Evolutionary conservation across 1,140 invertebrate species (phyloP), one percentile per base, ranked within the genome.

Genomic region (Sinonovacula constricta): DNA sequence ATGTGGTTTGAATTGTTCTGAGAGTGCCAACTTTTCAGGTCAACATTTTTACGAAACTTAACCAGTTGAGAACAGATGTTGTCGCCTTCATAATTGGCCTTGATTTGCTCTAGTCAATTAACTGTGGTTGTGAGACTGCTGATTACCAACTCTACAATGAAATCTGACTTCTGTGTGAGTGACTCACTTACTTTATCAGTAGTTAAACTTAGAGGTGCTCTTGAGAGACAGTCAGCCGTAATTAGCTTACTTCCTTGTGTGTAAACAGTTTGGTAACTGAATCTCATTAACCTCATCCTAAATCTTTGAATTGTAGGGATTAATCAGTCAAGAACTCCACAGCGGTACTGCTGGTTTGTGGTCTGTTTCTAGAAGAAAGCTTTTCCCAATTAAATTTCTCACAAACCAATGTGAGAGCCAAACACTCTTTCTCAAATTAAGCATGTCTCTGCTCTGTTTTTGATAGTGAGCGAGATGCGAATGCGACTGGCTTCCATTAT

Each of bases 251-350:
- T 63, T 24, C 51, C 53, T 12, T 22, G 15, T 39, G 65, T 67
- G 22, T 67, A 28, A 18, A 3, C 24, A 39, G 30, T 49, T 2
- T 2, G 26, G 28, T 51, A 67, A 15, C 33, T n/a, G 22, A 45
- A 66, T 33, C 24, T 7, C 49, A 57, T 69, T 33, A 69, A 24
- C 15, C 53, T n/a, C 51, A 57, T 36, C n/a, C 18, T 15, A 26
- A 69, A 69, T 33, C 67, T 33, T 69, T 69, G 67, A 36, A 69
- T 69, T 53, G 51, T 33, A 10, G 67, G 51, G 18, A 2, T 3
- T 7, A 69, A 57, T 69, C 67, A 22, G n/a, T 14, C 18, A 69
- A 53, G 28, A 36, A 18, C 53, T 26, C 0, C 56, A 22, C 36
- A 69, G 22, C n/a, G 51, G 28, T n/a, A 69, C 51, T 54, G 59